Conservation (phyloP, 2,888 invertebrate genomes). For the Andrena dorsata region DNA sequence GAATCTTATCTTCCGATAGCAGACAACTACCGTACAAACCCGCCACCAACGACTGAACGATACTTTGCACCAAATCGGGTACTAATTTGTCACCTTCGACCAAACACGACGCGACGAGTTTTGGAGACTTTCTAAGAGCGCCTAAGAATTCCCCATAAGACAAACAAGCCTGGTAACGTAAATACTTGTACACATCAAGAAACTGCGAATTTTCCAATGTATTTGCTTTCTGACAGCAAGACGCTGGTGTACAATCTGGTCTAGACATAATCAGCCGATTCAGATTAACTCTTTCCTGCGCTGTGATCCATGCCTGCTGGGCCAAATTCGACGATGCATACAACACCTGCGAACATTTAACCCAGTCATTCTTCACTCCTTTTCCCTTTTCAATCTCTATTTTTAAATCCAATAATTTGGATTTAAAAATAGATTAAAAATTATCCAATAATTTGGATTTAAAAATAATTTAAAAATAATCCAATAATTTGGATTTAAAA, state of each 20-base stretch:
- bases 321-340: slow-evolving; percentile 87
- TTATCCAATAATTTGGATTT: too few relatives aligned
- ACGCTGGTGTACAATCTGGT: slow-evolving; percentile 91
- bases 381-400: neutral
- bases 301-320: slow-evolving; percentile 94
- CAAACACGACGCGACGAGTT: slow-evolving; percentile 89
- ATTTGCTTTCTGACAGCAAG: slow-evolving; percentile 91
- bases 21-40: slow-evolving; percentile 91
- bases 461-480: too few relatives aligned
- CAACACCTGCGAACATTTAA: slow-evolving; percentile 83
- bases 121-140: slow-evolving; percentile 89
- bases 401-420: slow-evolving; percentile 69
- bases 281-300: slow-evolving; percentile 93
- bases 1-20: slow-evolving; percentile 90
- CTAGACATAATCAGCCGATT: slow-evolving; percentile 91
- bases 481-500: too few relatives aligned
- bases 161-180: slow-evolving; percentile 92
- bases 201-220: slow-evolving; percentile 89
- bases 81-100: slow-evolving; percentile 88
- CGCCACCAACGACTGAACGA: slow-evolving; percentile 87
- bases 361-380: neutral
- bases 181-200: slow-evolving; percentile 92
- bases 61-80: slow-evolving; percentile 84
- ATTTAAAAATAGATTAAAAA: too few relatives aligned
- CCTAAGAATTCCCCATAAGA: slow-evolving; percentile 90